Evolutionary conservation across 1,140 invertebrate genomes (phyloP), one percentile per base, ranked within the genome.

Genomic region (Callitettix versicolor): DNA sequence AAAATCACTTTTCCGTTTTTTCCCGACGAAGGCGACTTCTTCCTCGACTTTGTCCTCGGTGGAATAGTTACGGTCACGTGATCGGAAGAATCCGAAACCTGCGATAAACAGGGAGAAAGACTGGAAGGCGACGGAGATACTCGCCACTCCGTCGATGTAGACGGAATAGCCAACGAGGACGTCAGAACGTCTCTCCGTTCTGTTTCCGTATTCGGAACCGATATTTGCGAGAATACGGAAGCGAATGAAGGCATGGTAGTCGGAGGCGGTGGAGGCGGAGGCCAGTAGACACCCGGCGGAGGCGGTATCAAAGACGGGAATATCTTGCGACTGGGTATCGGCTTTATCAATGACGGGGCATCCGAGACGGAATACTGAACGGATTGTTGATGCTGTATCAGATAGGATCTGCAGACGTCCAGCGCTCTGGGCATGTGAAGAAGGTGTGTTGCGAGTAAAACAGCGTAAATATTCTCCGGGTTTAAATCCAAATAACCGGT

Each of bases 361-460:
- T 44, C 49, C 12, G 24, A 46, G 9, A 9, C 26, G 26, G 26
- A 4, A 9, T 30, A 30, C 14, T n/a, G 40, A 36, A 46, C 46
- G 9, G 26, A 15, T 33, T 48, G 17, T 46, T 61, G 59, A 18
- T 66, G 60, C 41, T 64, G 63, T 3, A 76, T 50, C 1, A 79
- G 62, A 30, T 73, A 76, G 1, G 70, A 67, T 3, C 76, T 67
- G 65, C 84, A 86, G 54, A 86, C 73, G 46, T 84, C 82, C 38
- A 86, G 59, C 0, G 84, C 84, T 1, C 80, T 69, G 0, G 84
- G 83, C 82, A 87, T 86, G 62, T 86, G 84, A 17, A 87, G 67
- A 38, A 85, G 70, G 67, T 87, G 84, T 4, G 83, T 84, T 1
- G 83, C 84, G 48, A 86, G 65, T 2, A 86, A 65, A 9, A 86